Conservation (phyloP, 2,797 vertebrate species). For the Urosaurus nigricauda region DNA sequence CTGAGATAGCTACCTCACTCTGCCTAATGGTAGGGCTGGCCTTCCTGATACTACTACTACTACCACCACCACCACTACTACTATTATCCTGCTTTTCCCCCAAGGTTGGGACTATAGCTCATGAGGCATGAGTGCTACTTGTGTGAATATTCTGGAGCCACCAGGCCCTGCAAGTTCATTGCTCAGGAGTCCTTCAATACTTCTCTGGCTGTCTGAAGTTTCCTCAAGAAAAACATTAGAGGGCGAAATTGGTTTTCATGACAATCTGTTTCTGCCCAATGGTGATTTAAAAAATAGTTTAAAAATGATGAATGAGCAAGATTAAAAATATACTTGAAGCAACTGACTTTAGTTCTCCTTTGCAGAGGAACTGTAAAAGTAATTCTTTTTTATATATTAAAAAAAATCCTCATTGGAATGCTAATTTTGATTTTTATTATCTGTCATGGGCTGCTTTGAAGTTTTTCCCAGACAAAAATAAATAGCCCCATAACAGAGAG, state of each 20-base stretch:
- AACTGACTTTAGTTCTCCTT: constrained; percentile 67
- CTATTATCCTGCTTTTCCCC: too few species aligned
- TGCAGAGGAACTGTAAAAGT: constrained; percentile 77
- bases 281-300: constrained; percentile 14
- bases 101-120: background rate
- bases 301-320: constrained; percentile 43
- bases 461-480: constrained; percentile 86
- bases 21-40: background rate
- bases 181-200: background rate
- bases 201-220: background rate
- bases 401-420: constrained; percentile 82
- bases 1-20: background rate
- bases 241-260: constrained; percentile 11
- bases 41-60: background rate
- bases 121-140: background rate
- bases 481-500: constrained; percentile 85
- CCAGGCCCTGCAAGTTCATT: background rate
- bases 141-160: background rate
- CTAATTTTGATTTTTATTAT: constrained; percentile 87
- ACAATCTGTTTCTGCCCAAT: constrained; percentile 30
- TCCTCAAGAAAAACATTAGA: background rate
- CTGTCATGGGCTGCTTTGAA: constrained; percentile 85
- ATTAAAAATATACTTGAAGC: constrained; percentile 46
- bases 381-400: constrained; percentile 78
- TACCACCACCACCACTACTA: too few species aligned